A percentile compares a stretch with the other conserved stretches of the same genome.
These are phyloP conservation scores for Pterocles burchelli DNA, from an alignment of 2,113 vertebrate genomes.

Conservation along the genomic window DNA sequence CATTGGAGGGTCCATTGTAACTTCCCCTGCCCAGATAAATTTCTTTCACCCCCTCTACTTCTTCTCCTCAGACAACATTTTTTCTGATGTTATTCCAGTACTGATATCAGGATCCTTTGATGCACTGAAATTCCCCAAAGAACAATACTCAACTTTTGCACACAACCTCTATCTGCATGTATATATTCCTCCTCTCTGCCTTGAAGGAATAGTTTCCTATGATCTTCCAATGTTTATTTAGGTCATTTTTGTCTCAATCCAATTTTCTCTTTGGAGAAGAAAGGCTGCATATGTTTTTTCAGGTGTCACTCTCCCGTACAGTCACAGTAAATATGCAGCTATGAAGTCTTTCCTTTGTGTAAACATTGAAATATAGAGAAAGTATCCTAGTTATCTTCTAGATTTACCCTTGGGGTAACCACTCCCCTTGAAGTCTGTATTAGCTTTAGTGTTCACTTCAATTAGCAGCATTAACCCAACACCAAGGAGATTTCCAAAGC, in stretches of 20 bases:
- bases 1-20: not conserved
- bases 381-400: not conserved
- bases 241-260: slow-evolving; percentile 30
- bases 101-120: slow-evolving; percentile 28
- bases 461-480: slow-evolving; percentile 21
- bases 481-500: not conserved
- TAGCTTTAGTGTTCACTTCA: not conserved
- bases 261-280: slow-evolving; percentile 31
- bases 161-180: not conserved
- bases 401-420: not conserved
- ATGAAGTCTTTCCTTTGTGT: not conserved
- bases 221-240: slow-evolving; percentile 36
- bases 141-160: slow-evolving; percentile 5
- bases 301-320: not conserved
- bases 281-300: not conserved
- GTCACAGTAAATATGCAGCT: not conserved
- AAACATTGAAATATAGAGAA: not conserved
- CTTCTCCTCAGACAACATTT: not conserved
- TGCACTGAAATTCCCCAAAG: not conserved
- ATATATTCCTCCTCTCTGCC: slow-evolving; percentile 19
- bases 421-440: not conserved
- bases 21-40: not conserved
- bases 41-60: not conserved
- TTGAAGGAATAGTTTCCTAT: slow-evolving; percentile 15
- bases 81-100: slow-evolving; percentile 29